phyloP scores from a whole-genome alignment of 1,140 invertebrate species.

The Drosophila nannoptera region DNA sequence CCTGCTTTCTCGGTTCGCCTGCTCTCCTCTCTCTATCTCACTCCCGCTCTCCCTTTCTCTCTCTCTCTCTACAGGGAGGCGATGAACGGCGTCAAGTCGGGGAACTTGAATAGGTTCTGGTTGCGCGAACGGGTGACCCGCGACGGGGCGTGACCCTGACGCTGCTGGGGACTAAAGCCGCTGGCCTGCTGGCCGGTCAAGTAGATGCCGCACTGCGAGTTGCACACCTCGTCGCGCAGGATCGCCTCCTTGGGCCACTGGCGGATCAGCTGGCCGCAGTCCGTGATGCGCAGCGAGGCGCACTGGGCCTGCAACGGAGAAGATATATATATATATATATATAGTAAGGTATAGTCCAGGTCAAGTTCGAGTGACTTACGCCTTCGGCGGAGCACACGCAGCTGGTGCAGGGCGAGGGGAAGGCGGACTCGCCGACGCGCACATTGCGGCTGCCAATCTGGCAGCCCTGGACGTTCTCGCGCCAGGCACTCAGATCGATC shows the following conservation, averaged over 20 bases:
- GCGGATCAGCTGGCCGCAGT: conserved; percentile 89
- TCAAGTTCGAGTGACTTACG: conserved; percentile 81
- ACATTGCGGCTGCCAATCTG: conserved; percentile 88
- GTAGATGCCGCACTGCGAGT: conserved; percentile 88
- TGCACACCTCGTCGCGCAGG: conserved; percentile 91
- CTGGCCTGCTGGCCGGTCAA: conserved; percentile 67
- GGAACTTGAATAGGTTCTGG: conserved; percentile 80
- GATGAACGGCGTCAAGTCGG: conserved; percentile 84
- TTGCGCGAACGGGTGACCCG: conserved; percentile 78
- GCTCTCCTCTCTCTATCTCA: no score
- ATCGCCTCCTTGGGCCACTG: conserved; percentile 91
- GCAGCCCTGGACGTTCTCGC: conserved; percentile 88
- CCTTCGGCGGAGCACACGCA: conserved; percentile 91
- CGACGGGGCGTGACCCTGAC: conserved; percentile 50
- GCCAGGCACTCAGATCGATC: conserved; percentile 89
- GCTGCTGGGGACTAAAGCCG: conserved; percentile 63
- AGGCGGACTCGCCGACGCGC: conserved; percentile 87
- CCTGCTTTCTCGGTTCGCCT: conserved; percentile 34
- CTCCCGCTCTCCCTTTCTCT: no score
- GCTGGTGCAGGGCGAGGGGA: conserved; percentile 92
- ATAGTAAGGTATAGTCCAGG: background rate
- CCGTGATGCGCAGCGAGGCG: conserved; percentile 91
- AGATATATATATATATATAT: background rate
- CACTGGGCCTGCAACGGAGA: conserved; percentile 87
- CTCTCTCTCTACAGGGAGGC: conserved; percentile 63